Evolutionary conservation across 2,113 vertebrate genomes (phyloP), one percentile per base, ranked within the genome.

Genomic region (Cavia aperea): DNA sequence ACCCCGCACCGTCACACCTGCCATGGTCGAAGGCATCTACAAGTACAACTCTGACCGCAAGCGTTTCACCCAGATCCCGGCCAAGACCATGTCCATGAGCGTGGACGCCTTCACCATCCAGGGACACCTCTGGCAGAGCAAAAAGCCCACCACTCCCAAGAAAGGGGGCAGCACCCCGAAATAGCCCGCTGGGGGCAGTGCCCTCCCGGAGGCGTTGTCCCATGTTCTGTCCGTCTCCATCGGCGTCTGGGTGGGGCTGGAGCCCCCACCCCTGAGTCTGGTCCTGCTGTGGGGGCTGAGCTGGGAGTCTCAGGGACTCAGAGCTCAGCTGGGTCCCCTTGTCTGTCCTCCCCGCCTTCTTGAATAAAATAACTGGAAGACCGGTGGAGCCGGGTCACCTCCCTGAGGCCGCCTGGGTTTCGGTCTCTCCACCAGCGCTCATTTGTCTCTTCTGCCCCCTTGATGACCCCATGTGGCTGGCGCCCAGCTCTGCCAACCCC

Each of bases 31-130:
- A 92, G 98, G 98, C 58, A 98, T 99, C 97, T 99, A 98, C 97
- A 99, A 99, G 96, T 99, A 99, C 97, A 99, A 98, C 97, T 99
- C 99, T 0, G 98, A 99, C 96, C 98, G 98, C 96, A 99, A 99
- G 93, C 98, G 99, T 95, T 99, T 99, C 96, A 99, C 98, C 4
- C 98, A 96, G 97, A 99, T 99, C 97, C 99, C 99, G 31, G 98
- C 98, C 97, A 99, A 99, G 97, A 99, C 98, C 96, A 98, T 99
- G 98, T 99, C 99, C 66, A 98, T 99, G 98, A 99, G 98, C 4
- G 98, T 99, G 24, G 99, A 99, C 0, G 99, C 99, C 94, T 98
- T 99, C 96, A 99, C 99, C 93, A 99, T 99, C 96, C 98, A 98
- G 18, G 97, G 98, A 58, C 98, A 99, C 94, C 97, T 99, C 94